These are phyloP conservation scores for Caiman crocodilus DNA, from an alignment of 2,797 vertebrate species.

Conservation along the genomic window DNA sequence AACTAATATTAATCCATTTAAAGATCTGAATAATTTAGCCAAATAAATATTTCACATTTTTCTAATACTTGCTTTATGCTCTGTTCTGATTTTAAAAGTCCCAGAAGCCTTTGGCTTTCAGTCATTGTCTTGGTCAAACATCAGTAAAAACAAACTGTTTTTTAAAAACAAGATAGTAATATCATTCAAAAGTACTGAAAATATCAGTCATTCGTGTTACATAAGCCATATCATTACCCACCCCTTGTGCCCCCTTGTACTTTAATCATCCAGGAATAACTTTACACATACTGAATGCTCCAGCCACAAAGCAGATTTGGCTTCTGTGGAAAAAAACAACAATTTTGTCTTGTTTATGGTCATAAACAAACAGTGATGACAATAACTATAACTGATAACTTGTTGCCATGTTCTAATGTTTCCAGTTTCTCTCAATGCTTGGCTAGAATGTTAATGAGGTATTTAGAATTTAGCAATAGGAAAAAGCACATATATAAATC, in stretches of 20 bases:
- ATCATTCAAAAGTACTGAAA: conserved; percentile 50
- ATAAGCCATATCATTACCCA: conserved; percentile 42
- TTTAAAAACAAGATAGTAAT: conserved; percentile 39
- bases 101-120: conserved; percentile 60
- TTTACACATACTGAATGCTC: background rate
- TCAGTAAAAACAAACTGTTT: conserved; percentile 45
- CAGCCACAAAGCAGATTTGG: background rate
- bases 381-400: background rate
- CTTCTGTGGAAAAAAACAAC: background rate
- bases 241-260: background rate
- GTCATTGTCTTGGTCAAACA: conserved; percentile 65
- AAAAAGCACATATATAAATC: background rate
- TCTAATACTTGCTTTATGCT: conserved; percentile 44
- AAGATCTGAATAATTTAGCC: conserved; percentile 71
- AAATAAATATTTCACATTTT: conserved; percentile 58
- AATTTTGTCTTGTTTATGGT: background rate
- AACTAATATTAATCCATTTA: conserved; percentile 75
- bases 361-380: background rate
- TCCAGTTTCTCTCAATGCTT: background rate
- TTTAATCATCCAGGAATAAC: conserved; percentile 30
- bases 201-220: conserved; percentile 55
- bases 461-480: background rate
- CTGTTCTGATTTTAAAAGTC: conserved; percentile 53
- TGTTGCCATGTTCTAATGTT: background rate
- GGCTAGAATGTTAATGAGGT: background rate